Conservation (phyloP, 2,113 vertebrate genomes). For the Pardalotus punctatus region DNA sequence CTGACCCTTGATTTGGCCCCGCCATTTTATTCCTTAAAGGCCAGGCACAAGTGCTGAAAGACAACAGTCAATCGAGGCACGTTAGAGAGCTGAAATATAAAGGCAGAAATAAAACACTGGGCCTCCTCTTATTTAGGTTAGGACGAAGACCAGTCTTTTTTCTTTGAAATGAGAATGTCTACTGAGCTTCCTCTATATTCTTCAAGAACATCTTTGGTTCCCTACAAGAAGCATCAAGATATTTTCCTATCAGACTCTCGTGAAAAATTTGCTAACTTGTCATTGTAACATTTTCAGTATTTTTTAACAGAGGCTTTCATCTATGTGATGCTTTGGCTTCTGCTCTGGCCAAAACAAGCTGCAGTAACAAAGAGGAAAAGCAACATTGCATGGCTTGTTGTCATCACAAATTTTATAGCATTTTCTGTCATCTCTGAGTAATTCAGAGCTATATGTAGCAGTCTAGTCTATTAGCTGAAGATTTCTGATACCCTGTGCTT, state of each 20-base stretch:
- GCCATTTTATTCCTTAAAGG: neutral
- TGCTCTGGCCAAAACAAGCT: neutral
- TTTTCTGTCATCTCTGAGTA: neutral
- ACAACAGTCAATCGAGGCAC: accelerated
- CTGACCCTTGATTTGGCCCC: neutral
- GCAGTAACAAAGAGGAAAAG: neutral
- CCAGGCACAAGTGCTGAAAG: neutral
- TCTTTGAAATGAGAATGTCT: neutral
- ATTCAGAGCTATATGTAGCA: neutral
- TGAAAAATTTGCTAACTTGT: neutral
- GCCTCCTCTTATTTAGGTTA: neutral
- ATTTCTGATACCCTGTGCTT: neutral
- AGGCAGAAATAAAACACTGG: neutral
- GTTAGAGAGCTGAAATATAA: neutral
- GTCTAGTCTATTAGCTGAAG: neutral
- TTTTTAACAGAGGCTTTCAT: neutral
- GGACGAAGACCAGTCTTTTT: neutral
- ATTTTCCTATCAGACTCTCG: neutral
- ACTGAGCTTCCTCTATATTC: neutral
- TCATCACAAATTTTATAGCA: neutral
- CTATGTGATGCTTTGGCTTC: neutral
- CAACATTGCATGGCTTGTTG: neutral
- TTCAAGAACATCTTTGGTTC: neutral
- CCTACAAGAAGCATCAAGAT: neutral
- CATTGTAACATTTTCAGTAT: neutral